Evolutionary conservation across 1,140 invertebrate genomes (phyloP), one percentile per base, ranked within the genome.

Genomic region (Neelides sp.): DNA sequence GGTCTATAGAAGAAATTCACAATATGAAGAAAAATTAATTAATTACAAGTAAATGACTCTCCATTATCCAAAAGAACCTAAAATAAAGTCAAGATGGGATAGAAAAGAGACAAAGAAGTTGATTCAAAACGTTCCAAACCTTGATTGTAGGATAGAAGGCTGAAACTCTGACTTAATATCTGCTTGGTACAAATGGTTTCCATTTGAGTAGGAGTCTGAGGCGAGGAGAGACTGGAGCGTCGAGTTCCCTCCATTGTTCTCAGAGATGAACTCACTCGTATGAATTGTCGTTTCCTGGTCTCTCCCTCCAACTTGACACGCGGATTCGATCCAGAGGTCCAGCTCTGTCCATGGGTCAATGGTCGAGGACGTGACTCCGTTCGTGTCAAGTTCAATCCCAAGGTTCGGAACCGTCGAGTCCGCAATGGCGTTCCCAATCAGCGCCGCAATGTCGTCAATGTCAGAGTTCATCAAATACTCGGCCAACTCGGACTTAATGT

Each of bases 361-460:
- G 3, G 57, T 61, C 24, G 58, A 62, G n/a, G 54, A 56, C 1
- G 54, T 61, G 32, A 61, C 59, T n/a, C 30, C 48, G 28, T 56
- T 55, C 10, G 42, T 48, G 8, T 58, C 59, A 4, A 58, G 34
- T 27, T 48, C 45, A 28, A 53, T 53, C n/a, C 60, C 54, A 15
- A 79, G 75, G 4, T 75, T 78, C 10, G 79, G 77, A 3, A 83
- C 81, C 0, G 84, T 86, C 1, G 83, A 85, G 61, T 88, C 86
- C 0, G 85, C 84, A 55, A 90, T 89, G n/a, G 85, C 85, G 1
- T 81, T 85, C 0, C 85, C 83, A 45, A 90, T 88, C 19, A 90
- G 83, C 15, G 84, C 83, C 0, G 85, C 84, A 52, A 90, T 85
- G 59, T 87, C 85, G 52, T 88, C 85, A 61, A 87, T 84, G 59